Conservation (phyloP, 1,140 invertebrate genomes). For the Lucilia cuprina region DNA sequence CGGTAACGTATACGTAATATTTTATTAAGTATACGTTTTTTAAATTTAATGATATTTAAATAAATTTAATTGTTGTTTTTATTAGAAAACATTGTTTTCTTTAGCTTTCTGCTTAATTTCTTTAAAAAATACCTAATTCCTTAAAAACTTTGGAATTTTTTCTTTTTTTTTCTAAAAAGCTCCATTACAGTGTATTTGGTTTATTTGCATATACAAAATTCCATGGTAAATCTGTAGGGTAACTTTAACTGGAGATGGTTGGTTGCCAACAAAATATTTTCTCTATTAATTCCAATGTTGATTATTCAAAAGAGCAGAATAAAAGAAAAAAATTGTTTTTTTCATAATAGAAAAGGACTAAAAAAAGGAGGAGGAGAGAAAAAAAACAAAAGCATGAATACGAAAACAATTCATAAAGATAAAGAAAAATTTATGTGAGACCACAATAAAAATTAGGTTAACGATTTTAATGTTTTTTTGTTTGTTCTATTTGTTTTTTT, state of each 20-base stretch:
- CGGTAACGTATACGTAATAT: too few species aligned
- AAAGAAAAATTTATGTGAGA: conserved; percentile 27
- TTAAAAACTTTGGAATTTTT: background rate
- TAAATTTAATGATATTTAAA: too few species aligned
- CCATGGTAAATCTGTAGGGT: background rate
- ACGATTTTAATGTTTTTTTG: conserved; percentile 7
- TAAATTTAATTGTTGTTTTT: too few species aligned
- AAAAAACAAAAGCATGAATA: background rate
- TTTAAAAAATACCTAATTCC: background rate
- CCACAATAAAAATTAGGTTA: conserved; percentile 31
- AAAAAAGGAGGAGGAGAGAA: background rate
- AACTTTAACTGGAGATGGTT: background rate
- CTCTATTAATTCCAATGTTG: background rate
- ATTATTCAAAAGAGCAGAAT: conserved; percentile 12
- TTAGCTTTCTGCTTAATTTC: too few species aligned
- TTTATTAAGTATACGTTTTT: too few species aligned
- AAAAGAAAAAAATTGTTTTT: background rate
- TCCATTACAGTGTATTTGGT: background rate
- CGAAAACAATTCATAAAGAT: conserved; percentile 30
- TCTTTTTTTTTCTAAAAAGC: background rate
- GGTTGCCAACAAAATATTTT: conserved; percentile 13
- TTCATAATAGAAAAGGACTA: background rate
- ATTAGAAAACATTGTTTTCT: too few species aligned
- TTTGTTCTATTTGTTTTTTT: background rate
- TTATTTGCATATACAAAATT: background rate